Percentiles rank a stretch among this genome's conserved stretches.
phyloP scores from a whole-genome alignment of 2,888 invertebrate species.

The Lycaena phlaeas region DNA sequence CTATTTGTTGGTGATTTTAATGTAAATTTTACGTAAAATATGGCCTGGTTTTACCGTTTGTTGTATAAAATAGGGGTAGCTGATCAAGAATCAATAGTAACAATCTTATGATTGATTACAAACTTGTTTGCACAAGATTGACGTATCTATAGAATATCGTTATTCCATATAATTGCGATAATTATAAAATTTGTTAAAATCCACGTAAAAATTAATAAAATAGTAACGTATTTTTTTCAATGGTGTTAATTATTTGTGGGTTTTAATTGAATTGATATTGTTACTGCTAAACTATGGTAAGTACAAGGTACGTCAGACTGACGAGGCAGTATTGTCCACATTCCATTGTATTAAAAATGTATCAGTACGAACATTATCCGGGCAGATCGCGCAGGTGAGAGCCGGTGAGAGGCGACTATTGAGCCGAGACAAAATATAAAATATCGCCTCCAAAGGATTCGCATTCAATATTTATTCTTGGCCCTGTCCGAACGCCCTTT shows the following conservation, averaged over 20 bases:
- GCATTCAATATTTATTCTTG: constrained; percentile 69
- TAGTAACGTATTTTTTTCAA: not conserved
- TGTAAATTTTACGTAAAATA: constrained; percentile 64
- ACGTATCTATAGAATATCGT: constrained; percentile 36
- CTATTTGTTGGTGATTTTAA: constrained; percentile 60
- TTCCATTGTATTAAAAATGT: constrained; percentile 29
- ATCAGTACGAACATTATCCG: constrained; percentile 30
- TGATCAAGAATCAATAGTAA: constrained; percentile 53
- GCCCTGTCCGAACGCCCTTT: constrained; percentile 63
- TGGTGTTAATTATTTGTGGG: constrained; percentile 11
- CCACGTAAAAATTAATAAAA: constrained; percentile 24
- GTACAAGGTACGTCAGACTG: not conserved
- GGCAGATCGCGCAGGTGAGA: constrained; percentile 61
- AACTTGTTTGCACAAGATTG: constrained; percentile 62
- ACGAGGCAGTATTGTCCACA: not conserved
- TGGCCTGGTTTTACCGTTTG: constrained; percentile 43
- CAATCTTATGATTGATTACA: constrained; percentile 71
- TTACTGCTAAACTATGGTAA: not conserved
- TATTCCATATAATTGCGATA: constrained; percentile 28
- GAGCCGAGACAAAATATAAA: constrained; percentile 59
- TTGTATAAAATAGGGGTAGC: constrained; percentile 45
- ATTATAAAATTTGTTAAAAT: constrained; percentile 33
- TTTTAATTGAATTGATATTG: constrained; percentile 14
- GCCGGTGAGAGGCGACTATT: constrained; percentile 46
- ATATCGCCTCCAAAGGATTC: constrained; percentile 70